Percentiles rank a stretch among this genome's conserved stretches.
Evolutionary conservation across 2,113 vertebrate species (phyloP).

Genomic region (Ornithorhynchus anatinus): DNA sequence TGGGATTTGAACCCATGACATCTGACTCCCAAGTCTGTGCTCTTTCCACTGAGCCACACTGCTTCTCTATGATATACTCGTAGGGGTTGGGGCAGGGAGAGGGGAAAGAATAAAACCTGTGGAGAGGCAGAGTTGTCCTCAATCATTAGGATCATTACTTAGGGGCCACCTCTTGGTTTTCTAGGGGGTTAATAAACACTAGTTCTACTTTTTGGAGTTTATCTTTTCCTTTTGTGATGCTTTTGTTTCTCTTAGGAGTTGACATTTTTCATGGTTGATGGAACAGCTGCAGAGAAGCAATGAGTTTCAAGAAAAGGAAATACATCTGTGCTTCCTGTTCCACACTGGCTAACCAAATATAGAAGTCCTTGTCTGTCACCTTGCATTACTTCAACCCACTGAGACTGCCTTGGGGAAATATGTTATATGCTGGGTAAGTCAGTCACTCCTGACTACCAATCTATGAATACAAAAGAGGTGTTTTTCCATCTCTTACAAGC

Average conservation of each 20-base stretch:
- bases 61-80: no score
- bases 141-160: no score
- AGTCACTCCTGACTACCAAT: not conserved
- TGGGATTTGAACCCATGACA: no score
- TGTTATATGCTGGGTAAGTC: not conserved
- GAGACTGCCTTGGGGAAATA: not conserved
- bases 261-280: slow-evolving; percentile 1
- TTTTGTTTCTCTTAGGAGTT: not conserved
- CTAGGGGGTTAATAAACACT: no score
- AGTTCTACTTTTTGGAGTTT: no score
- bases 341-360: not conserved
- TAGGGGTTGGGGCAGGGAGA: no score
- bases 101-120: no score
- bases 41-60: no score
- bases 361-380: not conserved
- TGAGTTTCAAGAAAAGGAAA: slow-evolving; percentile 21
- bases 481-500: not conserved
- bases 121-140: no score
- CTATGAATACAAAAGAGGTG: not conserved
- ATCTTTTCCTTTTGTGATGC: not conserved
- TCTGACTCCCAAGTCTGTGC: no score
- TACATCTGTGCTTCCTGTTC: not conserved
- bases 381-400: not conserved
- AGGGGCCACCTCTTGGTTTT: no score
- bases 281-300: not conserved